These are phyloP conservation scores for Archaeoteleia sp. DNA, from an alignment of 2,888 invertebrate genomes.

Conservation along the genomic window DNA sequence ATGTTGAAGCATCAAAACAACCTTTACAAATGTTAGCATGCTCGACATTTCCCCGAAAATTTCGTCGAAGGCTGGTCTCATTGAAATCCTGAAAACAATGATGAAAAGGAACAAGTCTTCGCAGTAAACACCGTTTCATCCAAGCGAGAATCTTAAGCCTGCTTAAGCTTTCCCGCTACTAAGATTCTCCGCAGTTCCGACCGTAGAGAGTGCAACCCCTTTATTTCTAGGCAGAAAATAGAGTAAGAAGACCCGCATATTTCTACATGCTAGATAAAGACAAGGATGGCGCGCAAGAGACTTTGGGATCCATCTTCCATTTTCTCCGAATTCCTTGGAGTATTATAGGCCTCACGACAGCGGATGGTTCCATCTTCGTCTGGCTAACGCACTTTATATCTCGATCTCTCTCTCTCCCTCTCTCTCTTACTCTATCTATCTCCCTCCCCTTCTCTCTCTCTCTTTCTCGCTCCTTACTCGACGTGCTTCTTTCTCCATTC, in stretches of 20 bases:
- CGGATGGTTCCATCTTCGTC: constrained; percentile 46
- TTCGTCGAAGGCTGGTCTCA: constrained; percentile 10
- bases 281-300: constrained; percentile 40
- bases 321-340: constrained; percentile 74
- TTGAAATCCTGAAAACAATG: constrained; percentile 31
- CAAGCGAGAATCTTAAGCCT: constrained; percentile 66
- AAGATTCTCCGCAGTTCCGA: constrained; percentile 62
- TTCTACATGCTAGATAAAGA: too few species aligned
- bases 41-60: constrained; percentile 6
- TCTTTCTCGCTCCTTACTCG: constrained; percentile 14
- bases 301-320: constrained; percentile 72
- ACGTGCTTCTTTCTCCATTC: constrained; percentile 29
- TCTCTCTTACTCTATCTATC: constrained; percentile 9
- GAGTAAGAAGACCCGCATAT: constrained; percentile 23
- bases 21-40: too few species aligned
- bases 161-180: constrained; percentile 69
- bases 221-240: constrained; percentile 40
- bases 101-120: constrained; percentile 38
- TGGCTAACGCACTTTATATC: too few species aligned
- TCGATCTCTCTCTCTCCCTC: constrained; percentile 1
- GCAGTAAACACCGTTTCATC: constrained; percentile 68
- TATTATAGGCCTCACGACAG: constrained; percentile 69
- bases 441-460: constrained; percentile 23
- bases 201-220: constrained; percentile 44
- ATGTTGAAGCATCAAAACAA: too few species aligned